Evolutionary conservation across 2,113 vertebrate genomes (phyloP).

Genomic region (Chauna torquata): DNA sequence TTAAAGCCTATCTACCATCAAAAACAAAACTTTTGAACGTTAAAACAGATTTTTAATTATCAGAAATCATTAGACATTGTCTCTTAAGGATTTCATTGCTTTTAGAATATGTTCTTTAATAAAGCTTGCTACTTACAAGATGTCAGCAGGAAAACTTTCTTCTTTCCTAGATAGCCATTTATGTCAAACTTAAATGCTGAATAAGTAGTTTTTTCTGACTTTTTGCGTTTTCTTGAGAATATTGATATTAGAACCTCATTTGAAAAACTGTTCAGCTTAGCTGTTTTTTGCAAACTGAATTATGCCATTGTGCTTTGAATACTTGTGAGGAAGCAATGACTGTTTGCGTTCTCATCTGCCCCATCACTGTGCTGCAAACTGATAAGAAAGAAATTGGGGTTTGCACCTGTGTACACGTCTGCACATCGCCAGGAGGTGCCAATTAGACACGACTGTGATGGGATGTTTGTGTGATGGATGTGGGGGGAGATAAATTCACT

Average conservation of each 20-base stretch:
- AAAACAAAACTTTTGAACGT: not conserved
- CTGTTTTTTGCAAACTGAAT: not conserved
- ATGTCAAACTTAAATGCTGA: not conserved
- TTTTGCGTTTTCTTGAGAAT: not conserved
- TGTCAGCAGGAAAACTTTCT: not conserved
- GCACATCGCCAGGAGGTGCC: fast-evolving
- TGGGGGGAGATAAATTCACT: not conserved
- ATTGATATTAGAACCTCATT: not conserved
- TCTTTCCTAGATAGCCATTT: not conserved
- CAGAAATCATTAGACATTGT: not conserved
- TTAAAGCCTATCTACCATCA: not conserved
- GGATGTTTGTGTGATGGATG: no score
- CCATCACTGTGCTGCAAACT: not conserved
- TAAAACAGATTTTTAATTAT: not conserved
- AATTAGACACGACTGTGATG: fast-evolving
- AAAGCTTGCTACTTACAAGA: not conserved
- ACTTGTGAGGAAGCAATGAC: not conserved
- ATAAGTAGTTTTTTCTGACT: not conserved
- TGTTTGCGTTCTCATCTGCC: not conserved
- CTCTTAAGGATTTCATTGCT: not conserved
- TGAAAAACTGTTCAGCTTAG: not conserved
- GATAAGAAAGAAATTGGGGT: not conserved
- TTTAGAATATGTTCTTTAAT: not conserved
- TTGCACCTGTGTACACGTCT: not conserved
- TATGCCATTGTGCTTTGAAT: not conserved